Evolutionary conservation across 2,888 invertebrate genomes (phyloP).

Genomic region (Achlya flavicornis): DNA sequence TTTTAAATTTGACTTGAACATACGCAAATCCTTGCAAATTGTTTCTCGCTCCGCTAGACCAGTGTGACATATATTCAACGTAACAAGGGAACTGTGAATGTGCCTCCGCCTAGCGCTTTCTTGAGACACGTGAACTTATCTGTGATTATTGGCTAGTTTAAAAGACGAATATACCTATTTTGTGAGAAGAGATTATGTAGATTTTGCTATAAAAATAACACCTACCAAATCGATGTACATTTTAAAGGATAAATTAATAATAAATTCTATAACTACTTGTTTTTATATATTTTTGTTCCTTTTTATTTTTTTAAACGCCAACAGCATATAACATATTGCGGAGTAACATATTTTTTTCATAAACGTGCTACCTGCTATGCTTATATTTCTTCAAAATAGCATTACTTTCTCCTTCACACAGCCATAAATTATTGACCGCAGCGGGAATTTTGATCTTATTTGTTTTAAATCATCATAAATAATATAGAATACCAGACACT

Average conservation of each 20-base stretch:
- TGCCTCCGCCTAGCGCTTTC: constrained; percentile 15
- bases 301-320: too few relatives aligned
- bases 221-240: too few relatives aligned
- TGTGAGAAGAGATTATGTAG: too few relatives aligned
- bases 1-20: constrained; percentile 12
- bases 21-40: constrained; percentile 62
- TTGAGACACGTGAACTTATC: neutral
- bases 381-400: neutral
- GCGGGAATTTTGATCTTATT: constrained; percentile 69
- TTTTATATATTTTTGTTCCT: too few relatives aligned
- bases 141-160: neutral
- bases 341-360: too few relatives aligned
- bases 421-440: constrained; percentile 51
- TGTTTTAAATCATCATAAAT: constrained; percentile 72
- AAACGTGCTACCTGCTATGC: neutral
- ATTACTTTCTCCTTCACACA: constrained; percentile 39
- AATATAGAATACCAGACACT: constrained; percentile 53
- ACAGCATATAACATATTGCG: too few relatives aligned
- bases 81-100: constrained; percentile 44
- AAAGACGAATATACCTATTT: too few relatives aligned
- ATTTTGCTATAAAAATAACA: too few relatives aligned
- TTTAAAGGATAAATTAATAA: too few relatives aligned
- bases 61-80: constrained; percentile 40
- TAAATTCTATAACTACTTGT: too few relatives aligned
- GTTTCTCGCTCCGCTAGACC: constrained; percentile 48